Conservation (phyloP, 2,113 vertebrate species). For the Pandion haliaetus region DNA sequence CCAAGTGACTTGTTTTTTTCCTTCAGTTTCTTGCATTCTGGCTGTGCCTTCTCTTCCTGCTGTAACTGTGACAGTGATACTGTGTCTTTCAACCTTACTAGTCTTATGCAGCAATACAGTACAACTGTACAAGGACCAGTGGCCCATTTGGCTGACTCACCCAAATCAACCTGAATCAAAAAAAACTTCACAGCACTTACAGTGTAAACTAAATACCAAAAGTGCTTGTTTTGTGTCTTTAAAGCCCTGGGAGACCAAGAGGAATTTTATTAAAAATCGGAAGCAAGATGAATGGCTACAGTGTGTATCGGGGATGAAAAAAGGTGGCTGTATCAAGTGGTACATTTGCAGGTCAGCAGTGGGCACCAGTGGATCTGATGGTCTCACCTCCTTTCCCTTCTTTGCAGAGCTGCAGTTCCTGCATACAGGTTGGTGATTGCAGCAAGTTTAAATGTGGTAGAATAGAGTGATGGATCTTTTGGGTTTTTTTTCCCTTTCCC, state of each 20-base stretch:
- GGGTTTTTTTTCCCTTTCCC: neutral
- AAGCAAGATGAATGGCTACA: neutral
- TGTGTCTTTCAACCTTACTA: neutral
- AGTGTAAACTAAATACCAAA: neutral
- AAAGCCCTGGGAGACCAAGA: neutral
- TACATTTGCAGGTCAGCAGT: neutral
- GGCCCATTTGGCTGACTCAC: neutral
- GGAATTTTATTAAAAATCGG: neutral
- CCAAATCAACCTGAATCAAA: neutral
- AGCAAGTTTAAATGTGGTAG: neutral
- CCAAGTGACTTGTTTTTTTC: neutral
- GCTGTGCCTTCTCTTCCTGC: constrained; percentile 11
- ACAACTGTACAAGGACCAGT: neutral
- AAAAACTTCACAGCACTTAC: neutral
- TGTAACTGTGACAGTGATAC: neutral
- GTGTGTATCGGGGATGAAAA: neutral
- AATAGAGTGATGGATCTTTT: rapidly evolving
- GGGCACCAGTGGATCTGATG: neutral
- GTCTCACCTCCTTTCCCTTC: neutral
- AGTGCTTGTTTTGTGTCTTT: neutral
- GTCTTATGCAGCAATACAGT: neutral
- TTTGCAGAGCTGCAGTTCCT: neutral
- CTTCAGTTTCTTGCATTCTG: neutral
- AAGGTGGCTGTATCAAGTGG: too few species aligned
- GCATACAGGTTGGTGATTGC: neutral